phyloP scores from a whole-genome alignment of 2,797 vertebrate species.

The Danio jaintianensis region DNA sequence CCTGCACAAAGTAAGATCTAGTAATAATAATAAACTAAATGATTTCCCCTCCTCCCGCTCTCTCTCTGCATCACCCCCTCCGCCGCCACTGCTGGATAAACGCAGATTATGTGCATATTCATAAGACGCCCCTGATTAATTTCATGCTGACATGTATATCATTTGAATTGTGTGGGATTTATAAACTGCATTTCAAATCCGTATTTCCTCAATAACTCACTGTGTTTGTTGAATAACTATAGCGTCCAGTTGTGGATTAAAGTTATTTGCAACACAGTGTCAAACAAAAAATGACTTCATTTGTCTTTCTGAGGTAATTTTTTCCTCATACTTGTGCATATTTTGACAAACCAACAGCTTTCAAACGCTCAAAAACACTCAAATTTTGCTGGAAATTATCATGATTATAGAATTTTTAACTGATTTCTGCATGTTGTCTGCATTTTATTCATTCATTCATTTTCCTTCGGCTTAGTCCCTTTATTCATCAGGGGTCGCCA shows the following conservation, averaged over 20 bases:
- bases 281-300: no score
- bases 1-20: constrained; percentile 56
- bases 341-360: no score
- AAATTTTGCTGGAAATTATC: no score
- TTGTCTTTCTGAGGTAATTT: no score
- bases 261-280: background rate
- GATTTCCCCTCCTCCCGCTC: constrained; percentile 38
- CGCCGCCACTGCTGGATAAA: constrained; percentile 46
- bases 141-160: constrained; percentile 53
- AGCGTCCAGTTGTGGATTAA: background rate
- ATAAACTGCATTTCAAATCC: background rate
- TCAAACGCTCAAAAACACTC: no score
- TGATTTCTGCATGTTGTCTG: no score
- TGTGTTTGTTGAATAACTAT: background rate
- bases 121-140: constrained; percentile 7
- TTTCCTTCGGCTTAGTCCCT: no score
- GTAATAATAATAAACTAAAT: constrained; percentile 63
- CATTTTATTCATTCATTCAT: no score
- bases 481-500: no score
- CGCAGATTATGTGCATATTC: constrained; percentile 49
- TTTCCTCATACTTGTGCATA: no score
- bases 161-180: background rate
- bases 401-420: no score
- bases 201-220: background rate
- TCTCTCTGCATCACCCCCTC: constrained; percentile 2